phyloP scores from a whole-genome alignment of 2,888 invertebrate genomes.

The Nomada lathburiana region DNA sequence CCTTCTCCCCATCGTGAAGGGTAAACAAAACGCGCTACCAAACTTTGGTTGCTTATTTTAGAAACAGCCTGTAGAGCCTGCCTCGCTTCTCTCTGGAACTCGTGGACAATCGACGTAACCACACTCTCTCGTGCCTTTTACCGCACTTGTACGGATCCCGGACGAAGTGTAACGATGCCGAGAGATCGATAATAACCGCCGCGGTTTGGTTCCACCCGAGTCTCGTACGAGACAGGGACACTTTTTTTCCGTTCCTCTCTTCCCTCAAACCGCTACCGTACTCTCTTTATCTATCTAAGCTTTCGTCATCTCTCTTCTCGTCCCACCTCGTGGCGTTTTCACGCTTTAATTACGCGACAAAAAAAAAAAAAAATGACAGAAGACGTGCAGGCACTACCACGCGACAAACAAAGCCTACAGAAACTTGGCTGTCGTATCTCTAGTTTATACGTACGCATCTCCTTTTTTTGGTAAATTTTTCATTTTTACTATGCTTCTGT shows the following conservation, averaged over 20 bases:
- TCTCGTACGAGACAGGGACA: slow-evolving; percentile 63
- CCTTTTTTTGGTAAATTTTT: neutral
- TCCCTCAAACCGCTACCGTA: neutral
- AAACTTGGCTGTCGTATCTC: slow-evolving; percentile 18
- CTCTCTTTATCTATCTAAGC: slow-evolving; percentile 19
- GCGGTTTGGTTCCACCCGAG: slow-evolving; percentile 69
- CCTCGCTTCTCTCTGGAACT: slow-evolving; percentile 53
- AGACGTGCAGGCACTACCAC: slow-evolving; percentile 3
- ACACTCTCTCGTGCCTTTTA: slow-evolving; percentile 50
- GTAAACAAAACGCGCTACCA: slow-evolving; percentile 20
- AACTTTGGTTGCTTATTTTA: slow-evolving; percentile 44
- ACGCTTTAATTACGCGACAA: slow-evolving; percentile 52
- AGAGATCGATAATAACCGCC: slow-evolving; percentile 74
- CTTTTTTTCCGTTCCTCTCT: slow-evolving; percentile 43
- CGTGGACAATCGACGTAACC: slow-evolving; percentile 66
- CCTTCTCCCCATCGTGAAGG: neutral
- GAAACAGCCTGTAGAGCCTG: slow-evolving; percentile 47
- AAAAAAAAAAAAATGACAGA: slow-evolving; percentile 36
- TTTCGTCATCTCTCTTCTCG: slow-evolving; percentile 17
- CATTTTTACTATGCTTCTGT: neutral
- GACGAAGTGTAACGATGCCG: slow-evolving; percentile 71
- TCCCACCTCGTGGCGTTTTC: slow-evolving; percentile 39
- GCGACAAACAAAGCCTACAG: slow-evolving; percentile 12
- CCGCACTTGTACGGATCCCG: slow-evolving; percentile 69
- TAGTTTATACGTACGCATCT: neutral